Evolutionary conservation across 2,797 vertebrate genomes (phyloP), one percentile per base, ranked within the genome.

Genomic region (Xenopus petersii): DNA sequence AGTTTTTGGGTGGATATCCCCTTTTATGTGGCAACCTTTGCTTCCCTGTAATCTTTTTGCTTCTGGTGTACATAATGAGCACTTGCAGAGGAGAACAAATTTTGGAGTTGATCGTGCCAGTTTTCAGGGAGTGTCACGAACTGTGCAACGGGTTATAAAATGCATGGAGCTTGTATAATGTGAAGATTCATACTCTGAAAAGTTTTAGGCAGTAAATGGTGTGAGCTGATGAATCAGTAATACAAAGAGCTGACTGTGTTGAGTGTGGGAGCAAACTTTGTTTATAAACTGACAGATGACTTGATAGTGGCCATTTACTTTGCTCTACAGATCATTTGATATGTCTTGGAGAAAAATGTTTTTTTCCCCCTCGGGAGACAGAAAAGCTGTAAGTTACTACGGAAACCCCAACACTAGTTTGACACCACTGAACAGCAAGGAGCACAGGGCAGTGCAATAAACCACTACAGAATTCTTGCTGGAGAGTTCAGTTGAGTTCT

Each of bases 241-340:
- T 58, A 58, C 56, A 58, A 58, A 58, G 56, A 58, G 16, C 15
- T 42, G 16, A 17, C 15, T 58, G 56, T n/a, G 17, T 10, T 10
- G 8, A 8, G 49, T 54, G 12, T 54, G 49, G 15, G 12, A 16
- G 4, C 42, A 65, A 26, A 51, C 15, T 10, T 12, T 64, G 21
- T 65, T 67, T 67, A 65, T 46, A 67, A 48, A 58, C 56, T n/a
- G 16, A 58, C 56, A 2, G 15, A 12, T 54, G 4, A 54, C 49
- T 54, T 12, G 15, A 16, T 54, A 30, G 42, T 5, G 11, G 72
- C 70, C 64, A 33, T 17, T 26, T 0, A 26, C 26, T 24, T 12
- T 26, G 62, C 58, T 51, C 26, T 71, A 77, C 69, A 77, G 33
- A 71, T 56, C 68, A 46, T 47, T 49, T 64, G 62, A 71, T 71